Conservation (phyloP, 2,888 invertebrate genomes). For the Onchidella celtica region DNA sequence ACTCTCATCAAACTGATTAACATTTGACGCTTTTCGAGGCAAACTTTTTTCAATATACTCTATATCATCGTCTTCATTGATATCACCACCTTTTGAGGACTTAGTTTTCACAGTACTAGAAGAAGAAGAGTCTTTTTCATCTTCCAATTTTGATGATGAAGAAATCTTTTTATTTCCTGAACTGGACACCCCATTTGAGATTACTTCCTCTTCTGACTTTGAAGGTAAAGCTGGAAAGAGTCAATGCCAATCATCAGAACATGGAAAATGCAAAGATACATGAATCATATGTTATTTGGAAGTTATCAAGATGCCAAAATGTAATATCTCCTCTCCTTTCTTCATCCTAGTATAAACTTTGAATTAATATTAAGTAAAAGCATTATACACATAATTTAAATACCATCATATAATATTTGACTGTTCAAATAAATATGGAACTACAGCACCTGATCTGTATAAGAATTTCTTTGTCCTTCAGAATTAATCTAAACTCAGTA, state of each 20-base stretch:
- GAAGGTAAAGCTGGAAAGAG: constrained; percentile 75
- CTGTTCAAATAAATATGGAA: too few relatives aligned
- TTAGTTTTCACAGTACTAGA: constrained; percentile 23
- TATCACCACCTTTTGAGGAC: constrained; percentile 59
- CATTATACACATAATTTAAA: too few relatives aligned
- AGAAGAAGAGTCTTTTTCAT: constrained; percentile 54
- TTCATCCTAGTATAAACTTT: too few relatives aligned
- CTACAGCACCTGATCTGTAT: too few relatives aligned
- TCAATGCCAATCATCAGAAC: not conserved
- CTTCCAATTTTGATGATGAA: constrained; percentile 52
- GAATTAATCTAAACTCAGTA: too few relatives aligned
- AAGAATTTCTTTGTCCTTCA: too few relatives aligned
- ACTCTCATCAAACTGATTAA: constrained; percentile 75
- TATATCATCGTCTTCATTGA: constrained; percentile 72
- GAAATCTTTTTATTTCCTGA: constrained; percentile 64
- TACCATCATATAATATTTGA: too few relatives aligned
- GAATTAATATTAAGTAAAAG: too few relatives aligned
- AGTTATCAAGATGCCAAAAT: too few relatives aligned
- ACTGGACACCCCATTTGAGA: constrained; percentile 76
- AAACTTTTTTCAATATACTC: constrained; percentile 76
- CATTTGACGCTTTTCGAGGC: constrained; percentile 70
- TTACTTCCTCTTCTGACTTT: constrained; percentile 79
- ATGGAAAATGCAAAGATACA: too few relatives aligned
- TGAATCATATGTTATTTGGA: too few relatives aligned
- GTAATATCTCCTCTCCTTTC: too few relatives aligned